Evolutionary conservation across 53 echinoderm and acorn worm genomes (phyloP), one percentile per base, ranked within the genome.

Genomic region (Stichopus horrens): DNA sequence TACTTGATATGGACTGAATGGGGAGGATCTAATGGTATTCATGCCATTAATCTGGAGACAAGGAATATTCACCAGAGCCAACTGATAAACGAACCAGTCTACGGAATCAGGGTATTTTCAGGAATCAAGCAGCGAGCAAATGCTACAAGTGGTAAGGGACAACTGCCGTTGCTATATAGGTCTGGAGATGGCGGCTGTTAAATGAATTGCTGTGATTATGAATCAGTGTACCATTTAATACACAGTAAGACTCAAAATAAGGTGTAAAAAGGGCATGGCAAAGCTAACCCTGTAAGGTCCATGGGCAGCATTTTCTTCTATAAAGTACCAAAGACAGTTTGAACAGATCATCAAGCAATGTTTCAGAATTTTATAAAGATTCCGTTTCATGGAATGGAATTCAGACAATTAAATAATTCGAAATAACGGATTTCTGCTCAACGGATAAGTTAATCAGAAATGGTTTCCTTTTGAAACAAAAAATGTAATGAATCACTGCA

Each of bases 1-100:
- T 96, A 96, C 75, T 76, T 96, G 16, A 82, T 91, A 21, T 96
- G 93, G 86, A 96, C 97, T 0, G 93, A 95, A 23, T 96, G 97
- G 97, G 93, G 91, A 23, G 86, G 66, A 4, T 89, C 89, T 58
- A 95, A 91, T 66, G 97, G 95, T 23, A 75, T 95, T 65, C 95
- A 95, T 91, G 95, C 88, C 20, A 67, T 95, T 63, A 91, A 92
- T 75, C 76, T 91, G 8, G 95, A 94, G 86, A 95, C 88, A 23
- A 68, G 92, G 1, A 74, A 76, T 18, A 80, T 95, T 5, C 88
- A 90, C 9, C 92, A 93, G 73, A 95, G 92, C 79, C 59, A 90
- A 52, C 55, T 74, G 23, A 79, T 95, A n/a, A 83, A 55, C 23
- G 93, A 92, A 52, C 90, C 91, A 55, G 90, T 86, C 0, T 96